Conservation (phyloP, 2,113 vertebrate species). For the Triplophysa tibetana region DNA sequence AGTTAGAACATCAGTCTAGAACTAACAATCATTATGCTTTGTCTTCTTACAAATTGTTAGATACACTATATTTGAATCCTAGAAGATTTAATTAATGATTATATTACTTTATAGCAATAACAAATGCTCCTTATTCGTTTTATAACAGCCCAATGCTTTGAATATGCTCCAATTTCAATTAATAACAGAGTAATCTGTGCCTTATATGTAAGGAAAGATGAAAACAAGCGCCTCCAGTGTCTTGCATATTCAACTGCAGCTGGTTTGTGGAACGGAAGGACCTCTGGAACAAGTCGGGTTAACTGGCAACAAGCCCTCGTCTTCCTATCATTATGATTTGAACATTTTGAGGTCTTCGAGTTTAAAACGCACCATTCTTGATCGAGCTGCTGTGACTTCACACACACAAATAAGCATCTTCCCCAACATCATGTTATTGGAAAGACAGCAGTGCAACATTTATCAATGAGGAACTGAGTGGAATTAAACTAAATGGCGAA, state of each 20-base stretch:
- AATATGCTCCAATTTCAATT: neutral
- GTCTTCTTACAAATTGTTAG: neutral
- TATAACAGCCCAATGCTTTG: neutral
- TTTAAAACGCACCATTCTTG: neutral
- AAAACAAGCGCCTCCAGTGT: constrained; percentile 6
- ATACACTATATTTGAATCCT: neutral
- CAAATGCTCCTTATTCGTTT: neutral
- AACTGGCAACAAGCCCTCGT: neutral
- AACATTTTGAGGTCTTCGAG: neutral
- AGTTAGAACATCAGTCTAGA: constrained; percentile 9
- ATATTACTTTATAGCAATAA: constrained; percentile 2
- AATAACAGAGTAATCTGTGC: neutral
- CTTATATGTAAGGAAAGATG: neutral
- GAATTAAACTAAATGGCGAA: neutral
- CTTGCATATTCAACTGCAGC: neutral
- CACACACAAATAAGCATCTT: constrained; percentile 4
- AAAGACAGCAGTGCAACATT: constrained; percentile 7
- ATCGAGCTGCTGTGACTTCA: neutral
- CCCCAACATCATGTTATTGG: neutral
- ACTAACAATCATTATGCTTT: constrained; percentile 22
- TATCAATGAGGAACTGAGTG: neutral
- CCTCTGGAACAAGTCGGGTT: neutral
- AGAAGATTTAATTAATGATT: neutral
- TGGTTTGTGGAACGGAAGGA: neutral
- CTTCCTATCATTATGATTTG: neutral